phyloP scores from a whole-genome alignment of 1,140 invertebrate genomes.

The Megalonaias nervosa region DNA sequence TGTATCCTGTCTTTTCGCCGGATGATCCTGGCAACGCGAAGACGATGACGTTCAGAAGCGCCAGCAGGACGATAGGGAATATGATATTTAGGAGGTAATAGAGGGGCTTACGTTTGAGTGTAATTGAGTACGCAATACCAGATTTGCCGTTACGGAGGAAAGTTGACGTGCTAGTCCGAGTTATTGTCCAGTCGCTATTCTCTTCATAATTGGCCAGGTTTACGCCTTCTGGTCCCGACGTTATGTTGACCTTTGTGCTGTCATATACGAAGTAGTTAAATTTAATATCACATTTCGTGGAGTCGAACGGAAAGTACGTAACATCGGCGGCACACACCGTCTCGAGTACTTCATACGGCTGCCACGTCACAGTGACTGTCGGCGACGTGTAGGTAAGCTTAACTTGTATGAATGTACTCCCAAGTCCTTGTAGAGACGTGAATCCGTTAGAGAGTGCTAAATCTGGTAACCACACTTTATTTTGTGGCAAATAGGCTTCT shows the following conservation, averaged over 20 bases:
- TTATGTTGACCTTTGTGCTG: conserved; percentile 2
- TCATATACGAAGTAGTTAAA: conserved; percentile 92
- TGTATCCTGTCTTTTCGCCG: conserved; percentile 76
- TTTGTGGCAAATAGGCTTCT: conserved; percentile 26
- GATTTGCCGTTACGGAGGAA: neutral
- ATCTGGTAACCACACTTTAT: conserved; percentile 39
- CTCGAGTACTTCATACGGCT: conserved; percentile 82
- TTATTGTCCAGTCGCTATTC: conserved; percentile 17
- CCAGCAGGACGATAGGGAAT: conserved; percentile 75
- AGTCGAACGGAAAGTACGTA: conserved; percentile 95
- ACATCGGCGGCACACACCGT: conserved; percentile 99
- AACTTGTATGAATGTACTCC: conserved; percentile 24
- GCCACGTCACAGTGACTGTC: conserved; percentile 25
- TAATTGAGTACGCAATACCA: too few relatives aligned
- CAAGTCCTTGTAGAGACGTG: conserved; percentile 24
- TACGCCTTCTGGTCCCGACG: conserved; percentile 10
- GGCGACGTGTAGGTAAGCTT: conserved; percentile 7
- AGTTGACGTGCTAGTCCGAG: neutral
- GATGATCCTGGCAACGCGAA: conserved; percentile 76
- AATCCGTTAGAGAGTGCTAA: conserved; percentile 41
- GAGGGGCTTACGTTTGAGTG: conserved; percentile 49
- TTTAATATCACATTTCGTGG: conserved; percentile 97
- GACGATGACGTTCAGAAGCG: conserved; percentile 74
- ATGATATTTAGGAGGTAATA: conserved; percentile 75
- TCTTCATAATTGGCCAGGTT: conserved; percentile 14